Conservation (phyloP, 2,797 vertebrate genomes). For the Sebastes taczanowskii region DNA sequence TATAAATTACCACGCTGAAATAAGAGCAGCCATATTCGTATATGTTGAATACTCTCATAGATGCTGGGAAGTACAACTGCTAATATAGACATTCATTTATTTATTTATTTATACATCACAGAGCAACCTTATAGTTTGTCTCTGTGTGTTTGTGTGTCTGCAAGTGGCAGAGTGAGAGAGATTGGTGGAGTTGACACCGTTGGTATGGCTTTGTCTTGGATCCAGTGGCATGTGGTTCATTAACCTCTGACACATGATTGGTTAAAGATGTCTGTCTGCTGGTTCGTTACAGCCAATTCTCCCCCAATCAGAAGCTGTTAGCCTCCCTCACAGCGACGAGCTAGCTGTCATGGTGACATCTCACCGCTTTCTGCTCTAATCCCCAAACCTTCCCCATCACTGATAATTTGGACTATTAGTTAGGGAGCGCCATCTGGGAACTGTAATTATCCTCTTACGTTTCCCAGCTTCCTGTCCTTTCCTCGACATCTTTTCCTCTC, state of each 20-base stretch:
- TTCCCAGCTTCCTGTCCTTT: conserved; percentile 37
- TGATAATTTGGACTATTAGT: conserved; percentile 77
- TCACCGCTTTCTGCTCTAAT: conserved; percentile 50
- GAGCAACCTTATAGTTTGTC: neutral
- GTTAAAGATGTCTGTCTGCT: conserved; percentile 66
- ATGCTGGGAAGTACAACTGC: neutral
- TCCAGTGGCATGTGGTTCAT: conserved; percentile 51
- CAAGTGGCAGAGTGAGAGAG: neutral
- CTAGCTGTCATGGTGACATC: conserved; percentile 55
- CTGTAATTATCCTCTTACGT: conserved; percentile 73
- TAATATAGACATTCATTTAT: neutral
- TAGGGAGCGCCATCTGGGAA: conserved; percentile 68
- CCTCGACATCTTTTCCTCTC: conserved; percentile 6
- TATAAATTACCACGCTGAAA: neutral
- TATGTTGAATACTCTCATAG: neutral
- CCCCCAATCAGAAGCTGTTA: conserved; percentile 52
- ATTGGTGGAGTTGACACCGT: conserved; percentile 17
- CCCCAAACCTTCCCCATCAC: conserved; percentile 65
- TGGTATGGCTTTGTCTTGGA: conserved; percentile 24
- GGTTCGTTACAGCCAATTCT: conserved; percentile 32
- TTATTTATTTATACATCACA: neutral
- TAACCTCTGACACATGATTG: conserved; percentile 74
- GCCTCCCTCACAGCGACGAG: conserved; percentile 30
- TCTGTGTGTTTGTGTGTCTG: neutral
- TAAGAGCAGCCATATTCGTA: neutral